Base-by-base conservation (phyloP, 1,140 invertebrate species). In the Calosoma granatense region DNA sequence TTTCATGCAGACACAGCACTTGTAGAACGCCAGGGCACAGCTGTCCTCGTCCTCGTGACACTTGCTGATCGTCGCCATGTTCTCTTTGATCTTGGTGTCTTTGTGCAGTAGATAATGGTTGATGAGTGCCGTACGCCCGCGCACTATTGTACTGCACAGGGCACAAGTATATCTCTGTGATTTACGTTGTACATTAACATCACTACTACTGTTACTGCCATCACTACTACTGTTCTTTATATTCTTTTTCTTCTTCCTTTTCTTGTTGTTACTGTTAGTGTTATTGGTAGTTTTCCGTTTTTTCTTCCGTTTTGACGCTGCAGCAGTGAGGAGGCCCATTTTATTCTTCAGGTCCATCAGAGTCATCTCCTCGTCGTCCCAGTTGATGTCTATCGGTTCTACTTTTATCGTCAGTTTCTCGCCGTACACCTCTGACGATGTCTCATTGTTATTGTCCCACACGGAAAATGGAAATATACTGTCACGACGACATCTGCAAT, bases 51-150 rank as follows among this genome's bases (percentile, higher is more conserved):
- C 41, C 15, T 47, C 41, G 17, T 17, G 3, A 14, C 4, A 30
- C 17, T 47, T 47, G 9, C 17, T 47, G 41, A 47, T 47, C 9
- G 3, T 9, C 17, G 9, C 41, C 15, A 47, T 4, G 15, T 47
- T 47, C 17, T 6, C 6, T 47, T 47, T 9, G 41, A 47, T 47
- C 15, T 47, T 47, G 3, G 9, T 17, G 3, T 47, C 41, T 47
- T 47, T 47, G 15, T 47, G 41, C 3, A 47, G 9, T 47, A 47
- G 17, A 47, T 47, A 47, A 47, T 47, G 41, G 17, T 47, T 47
- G 6, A 47, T 47, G 3, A 47, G 6, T 12, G 41, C 41, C 4
- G 41, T 12, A 12, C 41, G 9, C 3, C 41, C 41, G 6, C 41
- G 6, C 9, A 47, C 17, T 9, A 47, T 11, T 4, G 4, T 47